Conservation (phyloP, 2,888 invertebrate species). For the Clepsis dumicolana region DNA sequence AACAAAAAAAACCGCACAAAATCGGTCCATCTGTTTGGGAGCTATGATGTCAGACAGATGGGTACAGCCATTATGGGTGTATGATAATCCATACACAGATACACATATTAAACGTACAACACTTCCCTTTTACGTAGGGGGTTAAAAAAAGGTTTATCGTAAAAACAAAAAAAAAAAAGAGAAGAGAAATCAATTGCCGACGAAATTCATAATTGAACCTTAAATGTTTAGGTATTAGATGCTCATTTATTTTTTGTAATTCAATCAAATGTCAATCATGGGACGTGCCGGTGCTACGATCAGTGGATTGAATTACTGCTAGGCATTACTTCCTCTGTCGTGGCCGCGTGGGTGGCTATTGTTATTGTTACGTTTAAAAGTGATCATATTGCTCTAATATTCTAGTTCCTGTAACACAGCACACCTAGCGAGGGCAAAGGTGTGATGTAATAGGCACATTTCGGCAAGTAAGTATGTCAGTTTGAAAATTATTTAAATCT, state of each 20-base stretch:
- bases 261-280: slow-evolving; percentile 19
- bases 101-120: no score
- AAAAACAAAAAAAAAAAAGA: not conserved
- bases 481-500: no score
- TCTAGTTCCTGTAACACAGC: not conserved
- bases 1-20: not conserved
- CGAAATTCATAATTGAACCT: not conserved
- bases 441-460: not conserved
- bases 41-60: no score
- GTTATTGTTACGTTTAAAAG: slow-evolving; percentile 29
- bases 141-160: no score
- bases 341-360: slow-evolving; percentile 38
- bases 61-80: no score
- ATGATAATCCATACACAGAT: no score
- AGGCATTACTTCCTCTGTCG: slow-evolving; percentile 8
- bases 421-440: not conserved
- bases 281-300: not conserved
- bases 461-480: not conserved
- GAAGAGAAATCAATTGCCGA: not conserved
- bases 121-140: no score
- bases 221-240: not conserved
- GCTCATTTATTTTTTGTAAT: slow-evolving; percentile 7
- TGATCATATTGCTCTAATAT: slow-evolving; percentile 18
- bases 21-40: no score
- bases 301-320: slow-evolving; percentile 1